Conservation (phyloP, 2,888 invertebrate species). For the Oasisia sp. region DNA sequence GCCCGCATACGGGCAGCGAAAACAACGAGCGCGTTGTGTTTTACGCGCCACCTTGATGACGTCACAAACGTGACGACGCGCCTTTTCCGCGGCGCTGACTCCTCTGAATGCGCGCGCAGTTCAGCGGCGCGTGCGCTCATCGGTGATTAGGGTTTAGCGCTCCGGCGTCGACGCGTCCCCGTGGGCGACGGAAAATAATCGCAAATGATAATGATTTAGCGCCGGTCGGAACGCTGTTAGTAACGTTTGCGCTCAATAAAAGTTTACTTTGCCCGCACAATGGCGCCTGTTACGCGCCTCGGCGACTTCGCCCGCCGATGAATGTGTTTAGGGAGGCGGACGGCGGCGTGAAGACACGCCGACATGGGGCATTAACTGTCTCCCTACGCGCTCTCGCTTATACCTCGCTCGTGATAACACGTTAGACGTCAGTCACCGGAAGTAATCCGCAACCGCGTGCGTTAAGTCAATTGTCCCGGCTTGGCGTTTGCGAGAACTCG, state of each 20-base stretch:
- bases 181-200: neutral
- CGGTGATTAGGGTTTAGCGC: neutral
- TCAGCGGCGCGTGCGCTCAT: neutral
- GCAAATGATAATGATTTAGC: neutral
- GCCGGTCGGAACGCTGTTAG: neutral
- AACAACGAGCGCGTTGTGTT: neutral
- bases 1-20: neutral
- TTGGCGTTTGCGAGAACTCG: neutral
- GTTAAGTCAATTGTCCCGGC: neutral
- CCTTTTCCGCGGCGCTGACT: conserved; percentile 1
- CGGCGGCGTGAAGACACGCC: neutral
- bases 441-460: neutral
- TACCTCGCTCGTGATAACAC: neutral
- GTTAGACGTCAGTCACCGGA: neutral
- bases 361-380: neutral
- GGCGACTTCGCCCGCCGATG: neutral
- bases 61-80: conserved; percentile 6
- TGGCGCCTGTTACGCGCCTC: neutral
- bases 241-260: conserved; percentile 12
- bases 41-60: conserved; percentile 4
- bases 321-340: neutral
- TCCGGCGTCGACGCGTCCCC: neutral
- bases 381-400: neutral
- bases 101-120: neutral
- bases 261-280: neutral